These are phyloP conservation scores for Lagodon rhomboides DNA, from an alignment of 2,797 vertebrate genomes.

Conservation along the genomic window DNA sequence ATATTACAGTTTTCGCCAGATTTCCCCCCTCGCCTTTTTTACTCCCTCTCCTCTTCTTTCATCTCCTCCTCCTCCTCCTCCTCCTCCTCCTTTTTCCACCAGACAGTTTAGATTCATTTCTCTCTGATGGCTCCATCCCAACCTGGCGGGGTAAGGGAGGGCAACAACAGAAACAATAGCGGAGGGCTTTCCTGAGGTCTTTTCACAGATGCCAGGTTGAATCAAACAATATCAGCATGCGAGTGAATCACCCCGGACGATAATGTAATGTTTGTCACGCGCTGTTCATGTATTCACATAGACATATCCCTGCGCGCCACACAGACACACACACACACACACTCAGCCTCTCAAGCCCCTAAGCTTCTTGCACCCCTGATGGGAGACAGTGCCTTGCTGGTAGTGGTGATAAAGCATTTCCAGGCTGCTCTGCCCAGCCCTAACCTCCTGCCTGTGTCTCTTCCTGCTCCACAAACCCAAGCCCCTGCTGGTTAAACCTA, in stretches of 20 bases:
- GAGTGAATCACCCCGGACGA: constrained; percentile 66
- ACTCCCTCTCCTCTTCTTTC: constrained; percentile 9
- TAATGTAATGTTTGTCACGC: constrained; percentile 71
- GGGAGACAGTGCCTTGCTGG: constrained; percentile 74
- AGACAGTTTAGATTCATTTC: constrained; percentile 57
- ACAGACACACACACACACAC: constrained; percentile 35
- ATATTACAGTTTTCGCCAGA: constrained; percentile 42
- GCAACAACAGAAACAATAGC: constrained; percentile 53
- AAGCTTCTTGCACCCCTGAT: constrained; percentile 71
- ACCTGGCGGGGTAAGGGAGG: constrained; percentile 25
- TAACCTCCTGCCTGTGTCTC: constrained; percentile 76
- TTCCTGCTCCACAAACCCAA: constrained; percentile 78
- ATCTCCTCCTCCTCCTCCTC: constrained; percentile 1
- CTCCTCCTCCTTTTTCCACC: not conserved
- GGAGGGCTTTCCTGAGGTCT: constrained; percentile 62
- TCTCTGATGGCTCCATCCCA: constrained; percentile 63
- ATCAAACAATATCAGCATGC: constrained; percentile 73
- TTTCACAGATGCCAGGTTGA: constrained; percentile 70
- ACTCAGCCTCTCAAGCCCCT: constrained; percentile 58
- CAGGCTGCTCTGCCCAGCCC: constrained; percentile 72
- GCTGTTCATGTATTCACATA: constrained; percentile 57
- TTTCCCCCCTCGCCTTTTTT: constrained; percentile 5
- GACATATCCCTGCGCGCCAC: constrained; percentile 36
- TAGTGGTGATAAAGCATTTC: constrained; percentile 79
- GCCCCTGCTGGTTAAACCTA: constrained; percentile 80